Percentiles rank a stretch among this genome's conserved stretches.
Conservation (phyloP, 1,140 invertebrate genomes). For the Andricus grossulariae region DNA sequence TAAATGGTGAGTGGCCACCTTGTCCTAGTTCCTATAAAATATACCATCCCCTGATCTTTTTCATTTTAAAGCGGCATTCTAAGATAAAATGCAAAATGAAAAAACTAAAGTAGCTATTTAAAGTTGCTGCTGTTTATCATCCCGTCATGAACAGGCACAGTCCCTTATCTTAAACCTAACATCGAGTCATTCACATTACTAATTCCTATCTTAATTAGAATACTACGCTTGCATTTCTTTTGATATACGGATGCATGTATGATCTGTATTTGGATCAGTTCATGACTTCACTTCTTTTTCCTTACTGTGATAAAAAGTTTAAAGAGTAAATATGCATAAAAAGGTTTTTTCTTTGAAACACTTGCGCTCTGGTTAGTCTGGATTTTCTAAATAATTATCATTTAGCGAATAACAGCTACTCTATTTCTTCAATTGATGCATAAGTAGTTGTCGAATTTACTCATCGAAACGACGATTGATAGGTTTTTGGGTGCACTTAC, state of each 20-base stretch:
- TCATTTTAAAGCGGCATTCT: too few species aligned
- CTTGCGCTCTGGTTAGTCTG: not conserved
- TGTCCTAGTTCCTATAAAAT: too few species aligned
- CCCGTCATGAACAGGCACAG: slow-evolving; percentile 58
- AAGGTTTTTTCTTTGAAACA: not conserved
- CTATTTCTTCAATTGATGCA: not conserved
- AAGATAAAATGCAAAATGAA: too few species aligned
- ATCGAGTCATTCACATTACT: slow-evolving; percentile 62
- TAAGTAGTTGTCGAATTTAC: slow-evolving; percentile 5
- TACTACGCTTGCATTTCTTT: slow-evolving; percentile 68
- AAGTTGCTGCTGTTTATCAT: slow-evolving; percentile 39
- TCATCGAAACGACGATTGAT: slow-evolving; percentile 26
- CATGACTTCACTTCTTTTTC: not conserved
- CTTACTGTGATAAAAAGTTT: not conserved
- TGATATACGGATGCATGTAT: slow-evolving; percentile 67
- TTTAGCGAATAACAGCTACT: not conserved
- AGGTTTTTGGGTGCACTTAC: slow-evolving; percentile 2
- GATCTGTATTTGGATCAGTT: slow-evolving; percentile 43
- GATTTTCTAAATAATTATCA: not conserved
- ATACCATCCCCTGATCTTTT: too few species aligned
- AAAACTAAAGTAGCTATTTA: slow-evolving; percentile 17
- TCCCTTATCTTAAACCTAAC: slow-evolving; percentile 63
- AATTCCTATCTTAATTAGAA: slow-evolving; percentile 65
- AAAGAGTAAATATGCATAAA: slow-evolving; percentile 1
- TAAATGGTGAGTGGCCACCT: too few species aligned